Base-by-base conservation (phyloP, 2,888 invertebrate species). In the Allolobophora icterica region DNA sequence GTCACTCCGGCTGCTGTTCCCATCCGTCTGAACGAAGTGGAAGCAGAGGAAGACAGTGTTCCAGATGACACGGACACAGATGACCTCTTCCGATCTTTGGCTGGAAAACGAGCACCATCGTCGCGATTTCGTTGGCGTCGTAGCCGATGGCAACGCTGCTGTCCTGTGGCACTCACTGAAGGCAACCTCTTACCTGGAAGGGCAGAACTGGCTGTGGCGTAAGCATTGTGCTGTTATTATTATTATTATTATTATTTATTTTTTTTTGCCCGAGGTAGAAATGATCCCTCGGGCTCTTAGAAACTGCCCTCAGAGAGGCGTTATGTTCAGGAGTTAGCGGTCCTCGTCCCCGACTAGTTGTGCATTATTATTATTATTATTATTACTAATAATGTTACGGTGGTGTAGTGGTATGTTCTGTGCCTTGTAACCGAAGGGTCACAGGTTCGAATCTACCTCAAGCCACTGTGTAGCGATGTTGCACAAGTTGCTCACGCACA, bases 191-290 rank as follows among this genome's bases (percentile, higher is more conserved):
- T 93, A 11, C 94, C 93, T 6, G 95, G 95, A 42, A 95, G 95
- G 93, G 94, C 95, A 42, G 95, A 95, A 92, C 94, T 94, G 94
- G 94, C 94, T 92, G 95, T 95, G 89, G 94, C 95, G 95, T 95
- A 91, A 40, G 93, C 38, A 58, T 33, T 84, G 40, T 71, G 84
- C 58, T 84, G 24, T 58, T 58, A 30, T 30, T 58, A 30, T 58
- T 30, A 30, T 24, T 30, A 30, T 58, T 30, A 30, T 58, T 3
- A n/a, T n/a, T n/a, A n/a, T n/a, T n/a, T n/a, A n/a, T n/a, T n/a
- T n/a, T n/a, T n/a, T n/a, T n/a, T n/a, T n/a, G n/a, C n/a, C n/a
- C n/a, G n/a, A n/a, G n/a, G n/a, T n/a, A n/a, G n/a, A n/a, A n/a
- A n/a, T n/a, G n/a, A n/a, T n/a, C n/a, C n/a, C n/a, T n/a, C n/a